Conservation (phyloP, 2,888 invertebrate genomes). For the Eledone cirrhosa region DNA sequence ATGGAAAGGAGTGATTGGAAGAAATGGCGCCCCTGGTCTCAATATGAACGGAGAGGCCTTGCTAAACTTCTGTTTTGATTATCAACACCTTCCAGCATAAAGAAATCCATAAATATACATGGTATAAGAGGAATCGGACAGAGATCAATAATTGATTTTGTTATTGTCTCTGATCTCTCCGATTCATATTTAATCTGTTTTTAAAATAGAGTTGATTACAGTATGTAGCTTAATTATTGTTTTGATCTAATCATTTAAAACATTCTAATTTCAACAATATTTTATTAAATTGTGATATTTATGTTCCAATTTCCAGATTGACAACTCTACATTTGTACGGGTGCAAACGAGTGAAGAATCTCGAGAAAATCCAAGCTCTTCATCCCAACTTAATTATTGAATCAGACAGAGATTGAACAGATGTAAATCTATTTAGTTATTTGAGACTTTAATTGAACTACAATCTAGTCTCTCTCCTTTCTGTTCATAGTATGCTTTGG, state of each 20-base stretch:
- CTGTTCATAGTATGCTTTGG: too few relatives aligned
- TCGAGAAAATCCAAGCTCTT: slow-evolving; percentile 43
- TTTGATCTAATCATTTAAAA: neutral
- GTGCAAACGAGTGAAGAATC: slow-evolving; percentile 49
- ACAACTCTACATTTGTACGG: slow-evolving; percentile 55
- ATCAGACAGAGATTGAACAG: slow-evolving; percentile 26
- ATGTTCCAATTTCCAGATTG: slow-evolving; percentile 38
- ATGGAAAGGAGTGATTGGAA: too few relatives aligned
- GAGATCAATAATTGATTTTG: too few relatives aligned
- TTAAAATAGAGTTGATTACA: neutral
- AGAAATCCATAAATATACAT: too few relatives aligned
- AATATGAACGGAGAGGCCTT: too few relatives aligned
- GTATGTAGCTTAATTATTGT: neutral
- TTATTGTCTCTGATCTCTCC: too few relatives aligned
- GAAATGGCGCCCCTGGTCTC: neutral
- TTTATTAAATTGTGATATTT: neutral
- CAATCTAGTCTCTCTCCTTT: too few relatives aligned
- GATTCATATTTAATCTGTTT: neutral
- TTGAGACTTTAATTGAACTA: too few relatives aligned
- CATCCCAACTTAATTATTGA: slow-evolving; percentile 44
- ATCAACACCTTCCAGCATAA: too few relatives aligned
- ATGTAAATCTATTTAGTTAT: too few relatives aligned
- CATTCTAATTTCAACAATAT: neutral
- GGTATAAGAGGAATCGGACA: too few relatives aligned
- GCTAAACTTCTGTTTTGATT: too few relatives aligned